Percentiles rank a stretch among this genome's conserved stretches.
Conservation (phyloP, 2,888 invertebrate species). For the Rhyacophila evoluta region DNA sequence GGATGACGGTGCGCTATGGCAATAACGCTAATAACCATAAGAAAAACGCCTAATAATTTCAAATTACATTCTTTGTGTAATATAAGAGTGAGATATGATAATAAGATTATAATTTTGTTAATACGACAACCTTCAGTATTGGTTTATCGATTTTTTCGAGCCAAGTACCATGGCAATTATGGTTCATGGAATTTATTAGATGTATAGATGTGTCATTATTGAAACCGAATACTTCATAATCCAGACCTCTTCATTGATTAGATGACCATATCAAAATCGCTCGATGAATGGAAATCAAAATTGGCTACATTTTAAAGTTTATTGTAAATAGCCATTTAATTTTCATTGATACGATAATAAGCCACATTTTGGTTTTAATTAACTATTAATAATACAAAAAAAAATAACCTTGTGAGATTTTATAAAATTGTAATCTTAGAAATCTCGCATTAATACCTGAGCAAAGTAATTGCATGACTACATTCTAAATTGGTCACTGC, state of each 20-base stretch:
- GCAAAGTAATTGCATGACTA: constrained; percentile 34
- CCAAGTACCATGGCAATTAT: background rate
- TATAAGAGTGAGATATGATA: no score
- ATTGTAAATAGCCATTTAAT: background rate
- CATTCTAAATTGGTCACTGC: constrained; percentile 25
- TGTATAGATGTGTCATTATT: background rate
- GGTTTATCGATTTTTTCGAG: background rate
- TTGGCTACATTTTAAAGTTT: background rate
- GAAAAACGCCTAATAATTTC: no score
- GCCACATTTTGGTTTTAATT: background rate
- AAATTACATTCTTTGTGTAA: no score
- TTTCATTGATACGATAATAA: constrained; percentile 1
- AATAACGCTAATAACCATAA: no score
- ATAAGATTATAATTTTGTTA: background rate
- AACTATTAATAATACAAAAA: background rate
- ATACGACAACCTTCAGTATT: background rate
- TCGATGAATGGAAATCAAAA: background rate
- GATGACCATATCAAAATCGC: background rate
- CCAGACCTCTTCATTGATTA: background rate
- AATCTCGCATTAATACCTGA: background rate
- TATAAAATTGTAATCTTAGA: background rate
- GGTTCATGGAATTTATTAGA: background rate
- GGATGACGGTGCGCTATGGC: no score
- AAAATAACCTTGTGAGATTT: background rate
- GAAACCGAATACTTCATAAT: background rate